Conservation (phyloP, 2,888 invertebrate genomes). For the Diarsia dahlii region DNA sequence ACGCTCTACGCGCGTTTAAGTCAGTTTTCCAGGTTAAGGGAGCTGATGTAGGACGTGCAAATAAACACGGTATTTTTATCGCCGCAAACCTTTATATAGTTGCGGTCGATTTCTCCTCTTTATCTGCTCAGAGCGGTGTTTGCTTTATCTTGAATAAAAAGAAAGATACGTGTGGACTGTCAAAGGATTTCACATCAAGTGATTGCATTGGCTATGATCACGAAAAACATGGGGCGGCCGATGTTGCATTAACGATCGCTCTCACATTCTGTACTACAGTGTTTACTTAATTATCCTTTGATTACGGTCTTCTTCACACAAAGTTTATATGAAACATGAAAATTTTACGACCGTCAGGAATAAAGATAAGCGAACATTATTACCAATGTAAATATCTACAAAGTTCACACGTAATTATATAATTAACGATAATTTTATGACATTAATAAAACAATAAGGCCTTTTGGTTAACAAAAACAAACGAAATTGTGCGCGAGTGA, state of each 20-base stretch:
- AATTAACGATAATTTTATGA: constrained; percentile 65
- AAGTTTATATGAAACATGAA: constrained; percentile 52
- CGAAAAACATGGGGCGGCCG: constrained; percentile 23
- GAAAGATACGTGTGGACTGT: constrained; percentile 82
- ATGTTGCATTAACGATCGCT: neutral
- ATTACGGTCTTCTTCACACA: constrained; percentile 24
- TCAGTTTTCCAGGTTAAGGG: constrained; percentile 77
- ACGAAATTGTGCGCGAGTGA: constrained; percentile 65
- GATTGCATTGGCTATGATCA: constrained; percentile 69
- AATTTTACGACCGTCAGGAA: constrained; percentile 63
- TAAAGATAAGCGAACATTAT: constrained; percentile 66
- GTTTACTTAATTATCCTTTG: constrained; percentile 37
- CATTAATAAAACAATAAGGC: constrained; percentile 62
- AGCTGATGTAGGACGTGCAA: constrained; percentile 90
- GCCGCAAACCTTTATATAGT: constrained; percentile 90
- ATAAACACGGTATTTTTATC: constrained; percentile 91
- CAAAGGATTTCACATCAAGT: constrained; percentile 78
- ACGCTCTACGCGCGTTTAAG: constrained; percentile 71
- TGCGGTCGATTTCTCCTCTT: constrained; percentile 90
- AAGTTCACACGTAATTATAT: constrained; percentile 68
- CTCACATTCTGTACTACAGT: neutral
- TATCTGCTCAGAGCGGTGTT: constrained; percentile 88
- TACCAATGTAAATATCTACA: constrained; percentile 65
- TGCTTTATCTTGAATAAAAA: constrained; percentile 89
- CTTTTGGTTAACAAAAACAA: constrained; percentile 61